These are phyloP conservation scores for Rhagophthalmus giganteus DNA, from an alignment of 2,888 invertebrate genomes.

Conservation along the genomic window DNA sequence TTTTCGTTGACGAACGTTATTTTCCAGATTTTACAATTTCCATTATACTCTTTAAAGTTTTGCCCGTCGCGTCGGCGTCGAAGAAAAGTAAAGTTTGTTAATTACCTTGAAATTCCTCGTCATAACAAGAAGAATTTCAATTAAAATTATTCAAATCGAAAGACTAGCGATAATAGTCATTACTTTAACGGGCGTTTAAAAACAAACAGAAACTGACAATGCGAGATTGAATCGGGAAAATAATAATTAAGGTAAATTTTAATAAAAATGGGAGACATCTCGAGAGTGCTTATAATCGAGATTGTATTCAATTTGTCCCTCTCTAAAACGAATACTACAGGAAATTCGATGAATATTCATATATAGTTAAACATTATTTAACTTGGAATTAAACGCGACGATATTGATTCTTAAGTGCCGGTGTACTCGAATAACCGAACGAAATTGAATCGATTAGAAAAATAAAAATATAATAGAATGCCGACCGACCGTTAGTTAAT, in stretches of 20 bases:
- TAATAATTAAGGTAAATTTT: slow-evolving; percentile 18
- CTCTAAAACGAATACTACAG: slow-evolving; percentile 23
- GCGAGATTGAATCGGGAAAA: slow-evolving; percentile 10
- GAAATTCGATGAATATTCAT: slow-evolving; percentile 31
- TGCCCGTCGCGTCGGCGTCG: slow-evolving; percentile 10
- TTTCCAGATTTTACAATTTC: slow-evolving; percentile 30
- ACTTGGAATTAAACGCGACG: slow-evolving; percentile 22
- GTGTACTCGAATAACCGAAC: slow-evolving; percentile 9
- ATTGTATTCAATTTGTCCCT: slow-evolving; percentile 26
- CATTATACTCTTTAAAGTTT: slow-evolving; percentile 27
- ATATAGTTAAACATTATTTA: slow-evolving; percentile 31
- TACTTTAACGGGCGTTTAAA: not conserved
- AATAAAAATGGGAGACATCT: slow-evolving; percentile 18
- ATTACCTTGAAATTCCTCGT: slow-evolving; percentile 25
- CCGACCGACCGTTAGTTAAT: too few relatives aligned
- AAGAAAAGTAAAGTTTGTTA: slow-evolving; percentile 26
- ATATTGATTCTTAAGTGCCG: slow-evolving; percentile 20
- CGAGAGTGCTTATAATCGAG: slow-evolving; percentile 21
- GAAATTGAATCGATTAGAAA: slow-evolving; percentile 20
- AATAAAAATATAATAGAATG: too few relatives aligned
- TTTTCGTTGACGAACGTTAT: slow-evolving; percentile 29
- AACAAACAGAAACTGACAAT: slow-evolving; percentile 1
- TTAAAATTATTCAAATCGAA: slow-evolving; percentile 26
- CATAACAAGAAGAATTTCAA: slow-evolving; percentile 26
- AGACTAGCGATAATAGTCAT: slow-evolving; percentile 14